A percentile compares a stretch with the other conserved stretches of the same genome.
These are phyloP conservation scores for Choristoneura rosaceana DNA, from an alignment of 2,888 invertebrate species.

Conservation along the genomic window DNA sequence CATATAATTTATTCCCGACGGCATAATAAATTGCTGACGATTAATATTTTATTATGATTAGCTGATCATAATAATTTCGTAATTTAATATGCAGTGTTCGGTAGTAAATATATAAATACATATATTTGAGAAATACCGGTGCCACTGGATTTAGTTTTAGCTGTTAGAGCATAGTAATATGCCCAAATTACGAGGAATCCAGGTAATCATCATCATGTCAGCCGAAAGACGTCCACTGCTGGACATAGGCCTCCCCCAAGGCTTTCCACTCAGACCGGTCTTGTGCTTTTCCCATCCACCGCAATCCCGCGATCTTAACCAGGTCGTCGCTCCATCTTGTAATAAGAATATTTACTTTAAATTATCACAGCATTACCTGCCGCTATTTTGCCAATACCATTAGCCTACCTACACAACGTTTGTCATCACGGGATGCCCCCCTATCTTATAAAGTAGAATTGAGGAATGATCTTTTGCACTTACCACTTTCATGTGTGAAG, in stretches of 20 bases:
- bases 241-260: too few relatives aligned
- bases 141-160: neutral
- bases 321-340: too few relatives aligned
- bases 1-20: neutral
- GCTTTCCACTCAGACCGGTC: too few relatives aligned
- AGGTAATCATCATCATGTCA: too few relatives aligned
- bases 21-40: neutral
- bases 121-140: neutral
- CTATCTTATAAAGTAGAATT: neutral
- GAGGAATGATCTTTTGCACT: constrained; percentile 54
- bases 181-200: neutral
- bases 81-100: neutral
- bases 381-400: too few relatives aligned
- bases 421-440: too few relatives aligned
- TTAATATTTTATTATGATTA: constrained; percentile 7
- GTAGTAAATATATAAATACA: neutral
- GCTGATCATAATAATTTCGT: neutral
- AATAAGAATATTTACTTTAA: too few relatives aligned
- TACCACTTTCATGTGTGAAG: constrained; percentile 97
- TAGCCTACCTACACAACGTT: too few relatives aligned
- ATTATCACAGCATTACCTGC: too few relatives aligned
- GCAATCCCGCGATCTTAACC: too few relatives aligned
- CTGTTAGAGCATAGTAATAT: neutral
- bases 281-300: too few relatives aligned
- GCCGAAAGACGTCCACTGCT: too few relatives aligned